Evolutionary conservation across 2,113 vertebrate genomes (phyloP).

Genomic region (Condylura cristata): DNA sequence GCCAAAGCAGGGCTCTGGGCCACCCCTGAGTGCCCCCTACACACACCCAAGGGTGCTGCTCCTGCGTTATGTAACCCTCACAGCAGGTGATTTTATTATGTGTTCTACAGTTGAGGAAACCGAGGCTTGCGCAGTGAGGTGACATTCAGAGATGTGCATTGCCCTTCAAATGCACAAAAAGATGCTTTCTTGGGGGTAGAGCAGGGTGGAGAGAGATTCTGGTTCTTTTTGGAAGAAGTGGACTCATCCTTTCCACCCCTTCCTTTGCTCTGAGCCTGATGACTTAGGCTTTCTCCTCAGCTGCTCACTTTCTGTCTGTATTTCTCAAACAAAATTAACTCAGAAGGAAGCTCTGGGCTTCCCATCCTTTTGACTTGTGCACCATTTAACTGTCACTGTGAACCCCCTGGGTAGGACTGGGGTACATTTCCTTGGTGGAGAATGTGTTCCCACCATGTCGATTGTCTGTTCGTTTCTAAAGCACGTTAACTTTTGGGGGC

Average conservation of each 20-base stretch:
- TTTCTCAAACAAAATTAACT: neutral
- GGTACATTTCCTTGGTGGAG: neutral
- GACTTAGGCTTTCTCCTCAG: neutral
- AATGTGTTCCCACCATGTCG: neutral
- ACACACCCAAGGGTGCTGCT: accelerated
- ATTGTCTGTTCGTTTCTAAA: neutral
- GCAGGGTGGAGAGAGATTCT: neutral
- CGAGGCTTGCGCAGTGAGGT: neutral
- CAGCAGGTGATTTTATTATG: neutral
- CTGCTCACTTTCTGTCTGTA: neutral
- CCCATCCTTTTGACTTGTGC: neutral
- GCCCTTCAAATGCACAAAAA: neutral
- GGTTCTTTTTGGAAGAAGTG: neutral
- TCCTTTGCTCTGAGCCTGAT: neutral
- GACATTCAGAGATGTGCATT: accelerated
- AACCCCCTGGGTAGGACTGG: no score
- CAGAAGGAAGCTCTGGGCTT: neutral
- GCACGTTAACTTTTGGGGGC: slow-evolving; percentile 39
- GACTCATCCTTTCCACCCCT: neutral
- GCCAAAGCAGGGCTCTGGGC: no score
- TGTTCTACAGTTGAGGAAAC: neutral
- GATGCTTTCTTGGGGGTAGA: neutral
- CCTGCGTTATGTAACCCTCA: neutral
- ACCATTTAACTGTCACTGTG: neutral
- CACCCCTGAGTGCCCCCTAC: neutral